phyloP scores from a whole-genome alignment of 2,888 invertebrate genomes.

The Neoscelio sp. region DNA sequence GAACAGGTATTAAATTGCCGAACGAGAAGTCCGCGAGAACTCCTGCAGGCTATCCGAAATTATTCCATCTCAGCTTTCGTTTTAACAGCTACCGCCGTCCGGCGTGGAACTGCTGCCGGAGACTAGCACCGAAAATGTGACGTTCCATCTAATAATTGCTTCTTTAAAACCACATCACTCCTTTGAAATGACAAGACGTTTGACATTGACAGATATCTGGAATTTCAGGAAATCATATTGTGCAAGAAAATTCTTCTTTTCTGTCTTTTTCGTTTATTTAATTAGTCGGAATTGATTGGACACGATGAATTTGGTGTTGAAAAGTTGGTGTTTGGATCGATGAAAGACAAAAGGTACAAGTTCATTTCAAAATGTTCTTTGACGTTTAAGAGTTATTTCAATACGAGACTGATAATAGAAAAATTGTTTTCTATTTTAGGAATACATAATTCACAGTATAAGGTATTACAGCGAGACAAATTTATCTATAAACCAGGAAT shows the following conservation, averaged over 20 bases:
- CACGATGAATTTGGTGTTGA: no score
- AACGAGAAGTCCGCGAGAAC: constrained; percentile 53
- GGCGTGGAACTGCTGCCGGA: constrained; percentile 22
- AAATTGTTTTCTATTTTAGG: no score
- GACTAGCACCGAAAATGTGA: constrained; percentile 52
- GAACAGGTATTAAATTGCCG: constrained; percentile 63
- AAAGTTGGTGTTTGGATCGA: not conserved
- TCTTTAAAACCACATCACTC: constrained; percentile 53
- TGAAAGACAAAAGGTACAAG: no score
- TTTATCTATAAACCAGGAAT: no score
- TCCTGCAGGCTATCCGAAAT: constrained; percentile 59
- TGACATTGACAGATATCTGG: constrained; percentile 54
- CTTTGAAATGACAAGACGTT: constrained; percentile 33
- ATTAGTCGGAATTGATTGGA: not conserved
- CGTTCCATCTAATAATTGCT: constrained; percentile 60
- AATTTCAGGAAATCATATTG: constrained; percentile 40
- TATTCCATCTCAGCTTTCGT: constrained; percentile 60
- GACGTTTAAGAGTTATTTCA: no score
- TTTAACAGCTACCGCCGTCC: constrained; percentile 55
- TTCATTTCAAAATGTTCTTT: no score
- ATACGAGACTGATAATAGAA: no score
- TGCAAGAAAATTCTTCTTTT: not conserved
- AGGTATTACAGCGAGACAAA: no score
- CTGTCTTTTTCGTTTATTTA: not conserved
- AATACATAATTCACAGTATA: no score